phyloP scores from a whole-genome alignment of 1,140 invertebrate species.

The Calycopis cecrops region DNA sequence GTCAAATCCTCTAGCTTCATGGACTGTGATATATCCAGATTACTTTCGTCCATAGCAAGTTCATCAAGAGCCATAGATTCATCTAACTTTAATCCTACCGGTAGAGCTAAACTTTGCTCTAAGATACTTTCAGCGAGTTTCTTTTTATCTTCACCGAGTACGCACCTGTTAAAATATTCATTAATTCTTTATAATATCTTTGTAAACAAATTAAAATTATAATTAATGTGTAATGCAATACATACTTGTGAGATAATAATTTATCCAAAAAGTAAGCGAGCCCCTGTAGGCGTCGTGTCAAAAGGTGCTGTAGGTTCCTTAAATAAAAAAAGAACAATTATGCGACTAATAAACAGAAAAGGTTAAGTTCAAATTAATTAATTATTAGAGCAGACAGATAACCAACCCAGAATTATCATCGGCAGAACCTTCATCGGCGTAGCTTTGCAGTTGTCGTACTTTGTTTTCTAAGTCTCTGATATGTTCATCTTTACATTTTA shows the following conservation, averaged over 20 bases:
- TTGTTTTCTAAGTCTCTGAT: conserved; percentile 62
- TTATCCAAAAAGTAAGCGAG: conserved; percentile 83
- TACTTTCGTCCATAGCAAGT: conserved; percentile 63
- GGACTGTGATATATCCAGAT: conserved; percentile 60
- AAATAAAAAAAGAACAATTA: conserved; percentile 30
- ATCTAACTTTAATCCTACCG: conserved; percentile 64
- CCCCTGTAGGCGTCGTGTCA: conserved; percentile 81
- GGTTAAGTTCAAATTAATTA: no score
- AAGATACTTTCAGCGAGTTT: conserved; percentile 69
- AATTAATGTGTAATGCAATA: conserved; percentile 15
- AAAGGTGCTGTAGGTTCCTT: conserved; percentile 71
- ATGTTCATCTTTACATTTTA: conserved; percentile 68
- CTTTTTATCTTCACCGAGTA: conserved; percentile 69
- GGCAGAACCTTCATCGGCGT: conserved; percentile 40
- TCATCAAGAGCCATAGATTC: conserved; percentile 63
- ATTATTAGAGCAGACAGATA: neutral
- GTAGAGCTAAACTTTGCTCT: conserved; percentile 68
- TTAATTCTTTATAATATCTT: conserved; percentile 4
- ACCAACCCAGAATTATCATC: conserved; percentile 44
- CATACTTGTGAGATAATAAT: conserved; percentile 79
- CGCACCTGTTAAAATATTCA: conserved; percentile 48
- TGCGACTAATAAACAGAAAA: no score
- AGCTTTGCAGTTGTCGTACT: conserved; percentile 52
- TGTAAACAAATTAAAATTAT: neutral
- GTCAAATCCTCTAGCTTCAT: conserved; percentile 68